Percentiles rank a stretch among this genome's conserved stretches.
Evolutionary conservation across 2,797 vertebrate genomes (phyloP).

Genomic region (Enteromius paludinosus): DNA sequence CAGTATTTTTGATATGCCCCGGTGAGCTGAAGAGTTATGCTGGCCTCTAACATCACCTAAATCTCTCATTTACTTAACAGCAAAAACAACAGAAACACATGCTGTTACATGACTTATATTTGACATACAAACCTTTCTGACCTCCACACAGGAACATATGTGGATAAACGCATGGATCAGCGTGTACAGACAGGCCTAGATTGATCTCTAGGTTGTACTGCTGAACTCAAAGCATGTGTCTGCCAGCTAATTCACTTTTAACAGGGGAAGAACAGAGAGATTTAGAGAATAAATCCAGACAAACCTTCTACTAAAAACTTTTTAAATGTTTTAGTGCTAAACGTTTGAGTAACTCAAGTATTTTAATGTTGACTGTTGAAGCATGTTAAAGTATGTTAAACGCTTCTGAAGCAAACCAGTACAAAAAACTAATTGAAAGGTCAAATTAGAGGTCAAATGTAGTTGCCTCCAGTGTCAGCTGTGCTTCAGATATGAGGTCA

Average conservation of each 20-base stretch:
- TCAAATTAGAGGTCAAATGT: not conserved
- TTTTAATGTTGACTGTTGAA: not conserved
- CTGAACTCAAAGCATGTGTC: constrained; percentile 18
- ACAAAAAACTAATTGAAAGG: not conserved
- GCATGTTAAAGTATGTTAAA: not conserved
- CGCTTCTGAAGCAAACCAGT: not conserved
- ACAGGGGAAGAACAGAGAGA: not conserved
- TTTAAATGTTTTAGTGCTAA: not conserved
- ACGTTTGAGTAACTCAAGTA: not conserved
- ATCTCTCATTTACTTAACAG: not conserved
- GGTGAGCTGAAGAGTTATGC: not conserved
- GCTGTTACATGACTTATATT: not conserved
- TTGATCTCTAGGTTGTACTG: not conserved
- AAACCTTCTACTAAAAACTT: not conserved
- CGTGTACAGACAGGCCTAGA: not conserved
- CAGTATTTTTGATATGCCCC: not conserved
- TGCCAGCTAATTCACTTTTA: not conserved
- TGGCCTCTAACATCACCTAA: not conserved
- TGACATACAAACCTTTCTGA: not conserved
- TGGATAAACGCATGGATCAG: not conserved
- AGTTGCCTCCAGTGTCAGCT: not conserved
- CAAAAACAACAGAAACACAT: not conserved
- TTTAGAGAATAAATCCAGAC: not conserved
- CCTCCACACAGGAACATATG: not conserved
- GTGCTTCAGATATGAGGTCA: not conserved